Base-by-base conservation (phyloP, 2,888 invertebrate genomes). In the Axea sp. region DNA sequence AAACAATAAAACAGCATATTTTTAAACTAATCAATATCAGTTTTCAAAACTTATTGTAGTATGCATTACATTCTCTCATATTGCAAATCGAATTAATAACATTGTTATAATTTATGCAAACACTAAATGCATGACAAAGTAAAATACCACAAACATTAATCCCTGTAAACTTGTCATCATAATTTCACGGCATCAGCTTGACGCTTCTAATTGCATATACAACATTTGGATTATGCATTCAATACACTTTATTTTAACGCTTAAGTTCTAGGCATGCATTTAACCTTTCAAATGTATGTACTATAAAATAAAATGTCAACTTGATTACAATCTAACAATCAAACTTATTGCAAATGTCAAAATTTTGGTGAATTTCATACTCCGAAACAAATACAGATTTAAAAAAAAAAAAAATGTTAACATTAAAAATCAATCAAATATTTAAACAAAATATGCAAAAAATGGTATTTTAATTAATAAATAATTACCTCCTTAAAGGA, bases 281-380 rank as follows among this genome's bases (percentile, higher is more conserved):
- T 45, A 62, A 64, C 71, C 71, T 64, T 71, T 71, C 1, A 43
- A 33, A 31, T 24, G 49, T 49, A 57, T 15, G 30, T 15, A 14
- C 47, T 72, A 43, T 49, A 53, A 72, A 59, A 59, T 59, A 51
- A 65, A 72, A 65, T 72, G 65, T 59, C 72, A 72, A 55, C 33
- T 3, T 24, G 72, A 72, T 59, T 45, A 43, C 37, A 64, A 72
- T 57, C 64, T 72, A 24, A 9, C 4, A 31, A 28, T 35, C 9
- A 9, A 15, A 31, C 8, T 19, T 8, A 8, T 22, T 37, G 19
- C 11, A 72, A 72, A 51, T 57, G 64, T 59, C 41, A 72, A 64
- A 59, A 59, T 55, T 37, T 39, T 35, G 0, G 15, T 9, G 22
- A 47, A 15, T 28, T 28, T 37, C 9, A 1, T 14, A 26, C 15